Evolutionary conservation across 2,797 vertebrate species (phyloP).

Genomic region (Sciurus vulgaris): DNA sequence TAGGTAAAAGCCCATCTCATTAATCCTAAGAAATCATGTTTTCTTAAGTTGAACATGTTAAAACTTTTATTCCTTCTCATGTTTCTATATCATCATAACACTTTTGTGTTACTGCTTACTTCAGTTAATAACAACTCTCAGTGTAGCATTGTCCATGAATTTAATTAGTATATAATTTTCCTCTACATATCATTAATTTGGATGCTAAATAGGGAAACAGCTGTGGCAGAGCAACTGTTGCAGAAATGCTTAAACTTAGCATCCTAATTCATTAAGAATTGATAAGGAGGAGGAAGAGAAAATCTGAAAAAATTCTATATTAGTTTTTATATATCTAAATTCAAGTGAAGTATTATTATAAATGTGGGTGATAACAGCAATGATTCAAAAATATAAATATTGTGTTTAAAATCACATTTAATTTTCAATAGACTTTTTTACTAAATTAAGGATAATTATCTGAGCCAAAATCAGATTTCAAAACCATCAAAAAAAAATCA

Average conservation of each 20-base stretch:
- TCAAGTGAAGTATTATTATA: background rate
- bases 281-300: background rate
- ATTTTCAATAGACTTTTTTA: background rate
- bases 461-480: background rate
- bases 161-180: conserved; percentile 46
- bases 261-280: background rate
- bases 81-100: background rate
- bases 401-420: background rate
- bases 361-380: background rate
- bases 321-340: background rate
- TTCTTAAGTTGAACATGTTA: background rate
- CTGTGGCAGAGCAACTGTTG: background rate
- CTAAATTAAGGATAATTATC: background rate
- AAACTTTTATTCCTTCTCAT: background rate
- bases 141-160: conserved; percentile 9
- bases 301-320: background rate
- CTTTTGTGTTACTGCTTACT: background rate
- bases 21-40: background rate
- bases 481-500: background rate
- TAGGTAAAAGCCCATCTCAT: background rate
- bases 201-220: background rate
- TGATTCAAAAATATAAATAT: background rate
- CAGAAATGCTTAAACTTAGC: background rate
- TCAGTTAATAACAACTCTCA: background rate
- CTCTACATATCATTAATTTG: conserved; percentile 17